phyloP scores from a whole-genome alignment of 2,888 invertebrate genomes.

The Ophion ellenae region DNA sequence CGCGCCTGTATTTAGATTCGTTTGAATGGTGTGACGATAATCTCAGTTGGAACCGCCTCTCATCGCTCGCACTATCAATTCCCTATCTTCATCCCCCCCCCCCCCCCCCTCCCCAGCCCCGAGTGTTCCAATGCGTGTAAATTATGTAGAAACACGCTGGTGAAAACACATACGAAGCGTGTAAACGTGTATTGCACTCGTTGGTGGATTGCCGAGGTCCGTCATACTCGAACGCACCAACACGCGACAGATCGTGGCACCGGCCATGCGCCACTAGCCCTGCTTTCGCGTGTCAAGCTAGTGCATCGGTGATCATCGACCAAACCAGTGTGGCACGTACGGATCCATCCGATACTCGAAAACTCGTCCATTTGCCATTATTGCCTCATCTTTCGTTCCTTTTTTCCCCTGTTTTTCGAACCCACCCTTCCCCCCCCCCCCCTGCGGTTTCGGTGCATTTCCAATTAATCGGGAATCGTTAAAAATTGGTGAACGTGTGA shows the following conservation, averaged over 20 bases:
- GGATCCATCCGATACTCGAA: conserved; percentile 26
- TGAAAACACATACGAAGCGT: conserved; percentile 10
- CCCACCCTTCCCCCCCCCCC: too few relatives aligned
- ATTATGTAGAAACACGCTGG: neutral
- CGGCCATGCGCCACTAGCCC: conserved; percentile 65
- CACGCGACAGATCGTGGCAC: conserved; percentile 49
- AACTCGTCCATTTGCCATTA: neutral
- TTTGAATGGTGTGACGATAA: conserved; percentile 56
- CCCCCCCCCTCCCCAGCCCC: conserved; percentile 2
- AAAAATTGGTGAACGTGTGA: neutral
- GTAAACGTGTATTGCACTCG: conserved; percentile 16
- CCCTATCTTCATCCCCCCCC: conserved; percentile 40
- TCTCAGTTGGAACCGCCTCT: conserved; percentile 61
- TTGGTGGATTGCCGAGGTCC: conserved; percentile 55
- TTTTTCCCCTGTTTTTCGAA: neutral
- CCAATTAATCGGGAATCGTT: neutral
- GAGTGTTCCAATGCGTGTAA: neutral
- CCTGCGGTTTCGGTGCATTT: neutral
- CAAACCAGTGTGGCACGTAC: conserved; percentile 63
- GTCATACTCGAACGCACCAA: conserved; percentile 50
- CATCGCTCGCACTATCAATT: conserved; percentile 10
- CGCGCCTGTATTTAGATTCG: conserved; percentile 17
- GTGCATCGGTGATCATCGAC: conserved; percentile 70
- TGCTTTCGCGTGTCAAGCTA: conserved; percentile 68
- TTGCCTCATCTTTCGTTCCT: neutral